Base-by-base conservation (phyloP, 1,140 invertebrate genomes). In the Papilio machaon region DNA sequence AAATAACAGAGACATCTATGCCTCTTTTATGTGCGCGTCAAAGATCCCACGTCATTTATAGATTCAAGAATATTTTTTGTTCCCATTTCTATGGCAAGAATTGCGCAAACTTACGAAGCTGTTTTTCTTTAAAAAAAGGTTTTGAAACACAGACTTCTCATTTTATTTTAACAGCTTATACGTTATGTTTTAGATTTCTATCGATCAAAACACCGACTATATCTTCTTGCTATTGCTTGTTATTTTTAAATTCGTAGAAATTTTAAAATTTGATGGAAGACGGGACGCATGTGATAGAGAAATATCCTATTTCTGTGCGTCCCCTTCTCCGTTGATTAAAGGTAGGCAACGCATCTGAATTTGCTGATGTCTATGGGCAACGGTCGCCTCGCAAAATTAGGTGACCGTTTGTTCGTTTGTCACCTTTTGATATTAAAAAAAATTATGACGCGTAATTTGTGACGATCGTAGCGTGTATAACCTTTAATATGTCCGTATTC, bases 1-100 rank as follows among this genome's bases (percentile, higher is more conserved):
- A 79, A 79, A 79, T 79, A 79, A 79, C 38, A 79, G 23, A 77
- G 58, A 79, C 58, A 23, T 79, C 58, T 79, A 60, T 67, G 58
- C 35, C 54, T 79, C 77, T 64, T 79, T 79, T 79, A 79, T 79
- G 58, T 67, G 38, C 77, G 58, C 58, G 77, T 64, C 38, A 67
- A 79, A 79, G 74, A 3, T 52, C 58, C 46, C 58, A 79, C 58
- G 77, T 79, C 54, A 58, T 43, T 60, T 47, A 79, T 64, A 46
- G 47, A 70, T 70, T 70, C 64, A 30, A 70, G 64, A 35, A 15
- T 30, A 11, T 15, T 70, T 64, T 70, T 70, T 70, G 4, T 35
- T 70, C 64, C 6, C 30, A 70, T 70, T 58, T 58, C 54, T 58
- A 17, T 58, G 54, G 7, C n/a, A 58, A 58, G 54, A 52, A 52